Evolutionary conservation across 2,113 vertebrate species (phyloP), one percentile per base, ranked within the genome.

Genomic region (Apus apus): DNA sequence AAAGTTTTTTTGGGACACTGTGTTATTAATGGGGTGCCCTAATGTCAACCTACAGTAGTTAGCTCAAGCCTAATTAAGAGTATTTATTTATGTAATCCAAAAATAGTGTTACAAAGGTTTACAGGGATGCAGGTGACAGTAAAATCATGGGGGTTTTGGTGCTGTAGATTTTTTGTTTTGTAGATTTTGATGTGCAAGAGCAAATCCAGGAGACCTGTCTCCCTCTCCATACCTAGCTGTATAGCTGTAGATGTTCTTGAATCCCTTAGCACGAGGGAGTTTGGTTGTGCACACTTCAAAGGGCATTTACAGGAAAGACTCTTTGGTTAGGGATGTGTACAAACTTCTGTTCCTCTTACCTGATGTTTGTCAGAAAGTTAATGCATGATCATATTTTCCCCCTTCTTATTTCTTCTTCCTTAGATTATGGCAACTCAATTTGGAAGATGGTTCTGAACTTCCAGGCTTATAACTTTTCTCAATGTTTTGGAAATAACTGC

Each of bases 381-480:
- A 17, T 46, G 12, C 2, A 6, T 16, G 19, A 43, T 21, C 0
- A 0, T 40, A 38, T 38, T 80, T 88, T 51, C 13, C 9, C 9
- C 29, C 19, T 56, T 72, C 46, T 76, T 19, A 21, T 12, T n/a
- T 88, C 32, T 79, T 74, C 27, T 57, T 70, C 9, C 21, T 83
- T 23, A 62, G 9, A 25, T 77, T 62, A 30, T n/a, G 77, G 3
- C 22, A 58, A 16, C 6, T 61, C 36, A 19, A 6, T 62, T 80
- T 83, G 56, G 46, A 88, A 67, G 36, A 46, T 8, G 11, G 2
- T 70, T 73, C 43, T 80, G 30, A 84, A 80, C 9, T 62, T 79
- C 16, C 38, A 56, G 7, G 5, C 40, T 70, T 60, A 21, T 36
- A 66, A 64, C 2, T 87, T 84, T 70, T 32, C n/a, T 84, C 17